Evolutionary conservation across 2,113 vertebrate genomes (phyloP).

Genomic region (Bujurquina vittata): DNA sequence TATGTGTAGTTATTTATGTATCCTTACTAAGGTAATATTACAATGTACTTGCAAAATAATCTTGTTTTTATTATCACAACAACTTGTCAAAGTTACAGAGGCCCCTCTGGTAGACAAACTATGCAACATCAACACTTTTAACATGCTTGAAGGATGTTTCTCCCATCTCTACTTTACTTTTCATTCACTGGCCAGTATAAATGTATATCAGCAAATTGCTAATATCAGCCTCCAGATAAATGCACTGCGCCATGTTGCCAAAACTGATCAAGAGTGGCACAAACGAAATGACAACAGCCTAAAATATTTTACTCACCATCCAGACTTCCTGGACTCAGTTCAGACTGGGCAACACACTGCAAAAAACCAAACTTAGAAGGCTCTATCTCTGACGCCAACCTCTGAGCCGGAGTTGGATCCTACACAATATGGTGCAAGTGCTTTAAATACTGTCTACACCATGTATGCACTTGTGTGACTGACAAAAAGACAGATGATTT

Average conservation of each 20-base stretch:
- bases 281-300: background rate
- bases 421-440: background rate
- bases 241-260: no score
- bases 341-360: background rate
- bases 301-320: background rate
- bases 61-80: background rate
- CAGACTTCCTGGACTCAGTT: background rate
- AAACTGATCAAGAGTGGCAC: background rate
- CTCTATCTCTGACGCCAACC: background rate
- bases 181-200: no score
- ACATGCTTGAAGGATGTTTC: no score
- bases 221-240: no score
- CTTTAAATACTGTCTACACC: background rate
- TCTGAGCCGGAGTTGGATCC: background rate
- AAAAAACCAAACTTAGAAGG: background rate
- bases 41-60: background rate
- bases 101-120: background rate
- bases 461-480: background rate
- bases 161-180: no score
- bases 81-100: background rate
- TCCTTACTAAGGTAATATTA: background rate
- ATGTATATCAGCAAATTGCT: no score
- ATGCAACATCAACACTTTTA: background rate
- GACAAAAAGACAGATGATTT: background rate
- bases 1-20: no score